Base-by-base conservation (phyloP, 2,888 invertebrate species). In the Troides aeacus region DNA sequence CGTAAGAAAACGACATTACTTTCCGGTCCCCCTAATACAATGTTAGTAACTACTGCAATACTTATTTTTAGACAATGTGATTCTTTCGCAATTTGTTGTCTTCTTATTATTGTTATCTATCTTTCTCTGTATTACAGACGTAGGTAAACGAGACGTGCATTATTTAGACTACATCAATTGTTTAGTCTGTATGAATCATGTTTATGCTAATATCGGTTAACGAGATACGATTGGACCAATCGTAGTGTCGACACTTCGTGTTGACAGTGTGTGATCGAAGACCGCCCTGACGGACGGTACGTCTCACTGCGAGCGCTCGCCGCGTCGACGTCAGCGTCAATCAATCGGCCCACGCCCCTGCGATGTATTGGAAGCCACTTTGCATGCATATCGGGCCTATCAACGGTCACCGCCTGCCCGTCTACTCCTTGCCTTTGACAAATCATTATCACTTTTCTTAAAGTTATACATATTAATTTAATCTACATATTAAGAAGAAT, bases 361-460 rank as follows among this genome's bases (percentile, higher is more conserved):
- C 85, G 87, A 89, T 89, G 88, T 88, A 90, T 90, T 87, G 90
- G 84, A 84, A 84, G 86, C 83, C 87, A 90, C 67, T 92, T 92
- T 92, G 92, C 92, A 91, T 91, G 88, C 87, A 85, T 87, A 88
- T 88, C 87, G 83, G 79, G 82, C 79, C 80, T 76, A 81, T 84
- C 82, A 81, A 82, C 85, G 85, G 88, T 87, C 87, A 77, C 81
- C 81, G 82, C 81, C 82, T 62, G 66, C 66, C 69, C 85, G 86
- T 77, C 82, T 81, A 82, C 82, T 81, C 82, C 82, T 80, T 76
- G 81, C 84, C 82, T 81, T 86, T 84, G 90, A 90, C 89, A 86
- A 88, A 90, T 91, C 89, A 88, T 84, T 84, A 58, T 60, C 59
- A 42, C n/a, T 8, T 57, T 57, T 57, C 39, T 39, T 66, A 24